A percentile compares a stretch with the other conserved stretches of the same genome.
Conservation (phyloP, 2,113 vertebrate genomes). For the Montifringilla adamsi region DNA sequence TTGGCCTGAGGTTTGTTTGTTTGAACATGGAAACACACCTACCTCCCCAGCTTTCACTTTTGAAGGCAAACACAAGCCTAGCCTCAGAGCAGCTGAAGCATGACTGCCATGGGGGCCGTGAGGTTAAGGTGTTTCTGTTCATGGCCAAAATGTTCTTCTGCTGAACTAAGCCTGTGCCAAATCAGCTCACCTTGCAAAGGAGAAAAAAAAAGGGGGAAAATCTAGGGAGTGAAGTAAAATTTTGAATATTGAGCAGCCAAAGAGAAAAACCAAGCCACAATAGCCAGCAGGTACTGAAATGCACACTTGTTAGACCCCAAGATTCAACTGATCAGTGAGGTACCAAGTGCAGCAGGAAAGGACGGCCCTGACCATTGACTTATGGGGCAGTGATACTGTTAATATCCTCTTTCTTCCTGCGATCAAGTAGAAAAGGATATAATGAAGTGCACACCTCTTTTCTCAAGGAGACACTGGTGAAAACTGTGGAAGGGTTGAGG, state of each 20-base stretch:
- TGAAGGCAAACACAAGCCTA: background rate
- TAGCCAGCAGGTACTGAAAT: background rate
- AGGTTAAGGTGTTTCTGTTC: background rate
- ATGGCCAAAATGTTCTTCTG: background rate
- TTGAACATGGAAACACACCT: background rate
- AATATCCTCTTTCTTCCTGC: background rate
- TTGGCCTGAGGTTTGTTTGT: background rate
- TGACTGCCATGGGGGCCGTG: background rate
- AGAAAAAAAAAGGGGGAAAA: accelerated
- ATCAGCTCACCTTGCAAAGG: background rate
- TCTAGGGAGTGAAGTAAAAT: background rate
- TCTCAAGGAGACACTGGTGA: background rate
- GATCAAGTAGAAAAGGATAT: background rate
- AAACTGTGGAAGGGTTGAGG: background rate
- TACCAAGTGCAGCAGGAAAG: background rate
- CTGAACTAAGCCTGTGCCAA: background rate
- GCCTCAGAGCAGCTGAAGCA: background rate
- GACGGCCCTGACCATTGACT: background rate
- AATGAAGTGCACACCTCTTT: background rate
- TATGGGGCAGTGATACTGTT: background rate
- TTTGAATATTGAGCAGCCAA: background rate
- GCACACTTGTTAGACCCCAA: accelerated
- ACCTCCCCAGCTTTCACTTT: slow-evolving; percentile 4
- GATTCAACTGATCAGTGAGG: background rate
- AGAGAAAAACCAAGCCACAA: background rate